A percentile compares a stretch with the other conserved stretches of the same genome.
These are phyloP conservation scores for Orthonychiurus folsomi DNA, from an alignment of 2,888 invertebrate genomes.

Conservation along the genomic window DNA sequence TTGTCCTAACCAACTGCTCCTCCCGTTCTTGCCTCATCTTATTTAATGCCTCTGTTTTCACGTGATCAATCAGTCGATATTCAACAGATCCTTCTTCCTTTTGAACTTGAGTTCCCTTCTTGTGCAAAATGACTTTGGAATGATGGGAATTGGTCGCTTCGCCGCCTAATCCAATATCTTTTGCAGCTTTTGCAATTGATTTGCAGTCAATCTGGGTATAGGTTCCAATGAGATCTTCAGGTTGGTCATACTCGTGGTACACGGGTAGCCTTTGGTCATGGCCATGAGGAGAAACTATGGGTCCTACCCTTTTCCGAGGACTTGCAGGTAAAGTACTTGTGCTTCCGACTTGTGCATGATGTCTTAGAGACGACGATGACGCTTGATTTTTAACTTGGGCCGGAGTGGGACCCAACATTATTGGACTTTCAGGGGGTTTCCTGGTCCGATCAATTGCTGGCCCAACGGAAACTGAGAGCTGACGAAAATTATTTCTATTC, in stretches of 20 bases:
- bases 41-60: conserved; percentile 39
- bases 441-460: conserved; percentile 31
- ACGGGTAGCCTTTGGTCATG: conserved; percentile 25
- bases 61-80: conserved; percentile 38
- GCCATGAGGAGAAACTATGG: conserved; percentile 32
- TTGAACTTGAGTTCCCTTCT: neutral
- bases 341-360: neutral
- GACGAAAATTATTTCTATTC: conserved; percentile 24
- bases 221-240: conserved; percentile 30
- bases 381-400: conserved; percentile 29
- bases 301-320: conserved; percentile 27
- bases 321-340: conserved; percentile 30
- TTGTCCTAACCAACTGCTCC: conserved; percentile 9
- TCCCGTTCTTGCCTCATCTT: conserved; percentile 36
- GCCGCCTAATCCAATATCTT: conserved; percentile 15
- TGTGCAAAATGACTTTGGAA: conserved; percentile 17
- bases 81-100: conserved; percentile 32
- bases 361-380: neutral
- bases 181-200: conserved; percentile 10
- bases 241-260: conserved; percentile 27
- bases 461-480: conserved; percentile 15
- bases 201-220: conserved; percentile 39
- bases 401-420: conserved; percentile 36
- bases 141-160: conserved; percentile 19
- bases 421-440: conserved; percentile 28